Evolutionary conservation across 2,888 invertebrate species (phyloP).

Genomic region (Timema podura): DNA sequence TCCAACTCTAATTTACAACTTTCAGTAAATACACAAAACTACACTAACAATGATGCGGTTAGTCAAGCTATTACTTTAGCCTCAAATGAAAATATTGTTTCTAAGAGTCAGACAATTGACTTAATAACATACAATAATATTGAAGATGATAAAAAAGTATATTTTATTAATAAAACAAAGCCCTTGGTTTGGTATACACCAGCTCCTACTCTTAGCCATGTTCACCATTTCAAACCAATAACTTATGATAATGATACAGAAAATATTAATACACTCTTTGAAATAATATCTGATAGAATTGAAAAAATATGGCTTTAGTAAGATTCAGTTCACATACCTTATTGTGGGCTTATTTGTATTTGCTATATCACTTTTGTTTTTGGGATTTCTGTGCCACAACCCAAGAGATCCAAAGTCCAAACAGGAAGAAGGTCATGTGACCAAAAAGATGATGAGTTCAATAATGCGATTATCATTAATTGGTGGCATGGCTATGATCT

Average conservation of each 20-base stretch:
- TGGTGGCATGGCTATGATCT: conserved; percentile 42
- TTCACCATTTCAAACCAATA: conserved; percentile 31
- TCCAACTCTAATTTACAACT: too few species aligned
- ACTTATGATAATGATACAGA: conserved; percentile 35
- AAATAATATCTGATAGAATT: conserved; percentile 32
- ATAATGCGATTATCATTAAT: conserved; percentile 39
- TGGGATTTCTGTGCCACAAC: conserved; percentile 41
- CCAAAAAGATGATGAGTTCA: conserved; percentile 27
- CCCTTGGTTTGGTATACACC: too few species aligned
- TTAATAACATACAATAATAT: too few species aligned
- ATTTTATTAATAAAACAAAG: too few species aligned
- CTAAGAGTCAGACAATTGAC: too few species aligned
- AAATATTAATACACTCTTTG: conserved; percentile 28
- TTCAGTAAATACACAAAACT: too few species aligned
- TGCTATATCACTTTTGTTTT: conserved; percentile 40
- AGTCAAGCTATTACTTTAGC: too few species aligned
- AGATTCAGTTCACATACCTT: conserved; percentile 42
- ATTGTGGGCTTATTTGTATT: conserved; percentile 42
- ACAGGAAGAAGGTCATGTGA: conserved; percentile 30
- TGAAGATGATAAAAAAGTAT: too few species aligned
- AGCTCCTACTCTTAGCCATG: conserved; percentile 16
- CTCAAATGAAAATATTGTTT: too few species aligned
- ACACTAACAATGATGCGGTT: too few species aligned
- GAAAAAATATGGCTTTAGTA: conserved; percentile 35
- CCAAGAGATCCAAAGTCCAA: conserved; percentile 36